Evolutionary conservation across 2,797 vertebrate genomes (phyloP), one percentile per base, ranked within the genome.

Genomic region (Lagocephalus sceleratus): DNA sequence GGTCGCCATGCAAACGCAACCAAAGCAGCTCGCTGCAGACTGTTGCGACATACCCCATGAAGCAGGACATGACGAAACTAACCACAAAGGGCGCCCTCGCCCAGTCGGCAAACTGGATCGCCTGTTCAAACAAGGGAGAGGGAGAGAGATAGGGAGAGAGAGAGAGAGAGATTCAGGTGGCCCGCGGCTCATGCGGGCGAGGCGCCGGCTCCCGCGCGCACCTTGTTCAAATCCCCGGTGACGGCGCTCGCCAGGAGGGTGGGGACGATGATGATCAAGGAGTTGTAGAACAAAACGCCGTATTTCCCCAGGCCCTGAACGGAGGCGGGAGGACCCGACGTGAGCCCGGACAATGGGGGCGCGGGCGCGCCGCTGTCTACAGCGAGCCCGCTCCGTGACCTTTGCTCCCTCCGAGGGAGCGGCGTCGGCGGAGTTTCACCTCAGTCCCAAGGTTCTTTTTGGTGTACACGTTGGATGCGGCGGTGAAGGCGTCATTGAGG

Each of bases 261-360:
- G 16, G 95, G 96, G 57, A 95, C 64, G 53, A 97, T 83, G 78
- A 95, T 93, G 74, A 97, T 90, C 29, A 92, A 85, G 7, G 94
- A 92, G 45, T 98, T 98, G 85, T 98, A 97, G 86, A 94, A 98
- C 63, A 98, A 87, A 46, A 98, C 90, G 20, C 94, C 95, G 0
- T 95, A 95, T 76, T 93, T 96, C 47, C 95, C 95, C 22, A 98
- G 73, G 53, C 91, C 93, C 96, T 42, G 41, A 2, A 54, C 17
- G 19, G n/a, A 20, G 10, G 3, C 17, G 14, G 14, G 3, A 6
- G 22, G 19, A 32, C 29, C 3, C 26, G 26, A 21, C 2, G 10
- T 10, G 47, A 5, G 23, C 5, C 0, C 20, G 6, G 51, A 47
- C 14, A 6, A 17, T 3, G 5, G 14, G 8, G 10, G 35, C 20